Base-by-base conservation (phyloP, 1,140 invertebrate species). In the Drosophila erecta region DNA sequence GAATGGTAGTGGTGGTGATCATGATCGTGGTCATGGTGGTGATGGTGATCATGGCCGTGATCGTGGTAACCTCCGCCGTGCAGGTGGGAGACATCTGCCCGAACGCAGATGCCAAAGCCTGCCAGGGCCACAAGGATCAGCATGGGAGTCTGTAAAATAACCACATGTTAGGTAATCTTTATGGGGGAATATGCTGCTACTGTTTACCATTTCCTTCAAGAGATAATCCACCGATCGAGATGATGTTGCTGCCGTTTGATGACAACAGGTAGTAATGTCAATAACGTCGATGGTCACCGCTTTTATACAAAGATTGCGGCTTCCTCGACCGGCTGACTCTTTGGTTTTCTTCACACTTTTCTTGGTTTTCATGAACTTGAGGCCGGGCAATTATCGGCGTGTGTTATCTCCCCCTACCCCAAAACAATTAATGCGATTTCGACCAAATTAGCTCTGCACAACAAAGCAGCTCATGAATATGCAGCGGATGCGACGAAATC, bases 271-370 rank as follows among this genome's bases (percentile, higher is more conserved):
- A 79, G 49, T 87, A 87, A 83, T 89, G 71, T 67, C 62, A 55
- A 59, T 74, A 60, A 50, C 55, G 65, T 46, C 51, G 79, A 57
- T 55, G 65, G 55, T 47, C 43, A 59, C 40, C 51, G 47, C 79
- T 87, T 87, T 87, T 87, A 87, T 87, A 87, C 83, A 8, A 59
- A 47, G 53, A 47, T 20, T 46, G 50, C 54, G 62, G 43, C 74
- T 64, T 62, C 67, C 55, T 75, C 41, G 30, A 60, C 49, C 46
- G 27, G n/a, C 24, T 49, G 46, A 11, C 47, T 15, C 27, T 50
- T 73, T 43, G 57, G 79, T 83, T 83, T 83, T 84, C 84, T 89
- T 87, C 67, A 84, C 84, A 87, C 84, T 87, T 89, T 87, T 87
- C 79, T 89, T 41, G 57, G 60, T 85, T 85, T 85, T 86, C 81